These are phyloP conservation scores for Tor tambroides DNA, from an alignment of 2,113 vertebrate genomes.

Conservation along the genomic window DNA sequence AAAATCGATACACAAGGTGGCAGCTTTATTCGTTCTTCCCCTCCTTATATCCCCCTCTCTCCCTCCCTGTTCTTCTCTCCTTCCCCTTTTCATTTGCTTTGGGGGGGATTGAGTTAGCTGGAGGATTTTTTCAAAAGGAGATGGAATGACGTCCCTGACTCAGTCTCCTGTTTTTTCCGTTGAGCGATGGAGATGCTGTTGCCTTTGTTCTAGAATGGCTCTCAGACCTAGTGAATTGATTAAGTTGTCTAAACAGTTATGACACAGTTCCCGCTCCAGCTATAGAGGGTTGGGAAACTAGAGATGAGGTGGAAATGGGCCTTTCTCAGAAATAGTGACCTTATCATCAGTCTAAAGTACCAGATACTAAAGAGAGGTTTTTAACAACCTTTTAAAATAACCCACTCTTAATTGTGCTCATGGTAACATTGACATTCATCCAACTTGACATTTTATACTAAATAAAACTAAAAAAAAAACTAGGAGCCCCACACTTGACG, in stretches of 20 bases:
- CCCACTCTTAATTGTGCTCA: too few relatives aligned
- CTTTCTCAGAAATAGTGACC: neutral
- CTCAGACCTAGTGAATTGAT: conserved; percentile 21
- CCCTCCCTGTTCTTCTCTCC: conserved; percentile 13
- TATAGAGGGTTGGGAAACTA: neutral
- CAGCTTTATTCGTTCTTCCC: conserved; percentile 66
- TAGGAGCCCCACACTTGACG: too few relatives aligned
- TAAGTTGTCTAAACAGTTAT: conserved; percentile 27
- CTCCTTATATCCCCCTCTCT: conserved; percentile 45
- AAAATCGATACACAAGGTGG: conserved; percentile 77
- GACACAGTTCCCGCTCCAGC: conserved; percentile 30
- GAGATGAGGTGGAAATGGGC: neutral
- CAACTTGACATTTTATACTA: too few relatives aligned
- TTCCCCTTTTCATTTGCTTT: conserved; percentile 54
- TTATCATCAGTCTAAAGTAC: neutral
- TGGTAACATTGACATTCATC: neutral
- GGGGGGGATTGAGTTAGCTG: conserved; percentile 56
- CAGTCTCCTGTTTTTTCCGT: conserved; percentile 15
- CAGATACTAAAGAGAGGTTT: neutral
- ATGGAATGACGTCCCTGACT: conserved; percentile 27
- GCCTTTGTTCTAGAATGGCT: conserved; percentile 30
- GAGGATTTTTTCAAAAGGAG: conserved; percentile 39
- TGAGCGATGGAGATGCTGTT: conserved; percentile 2
- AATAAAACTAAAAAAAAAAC: too few relatives aligned
- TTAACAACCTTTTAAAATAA: neutral